Base-by-base conservation (phyloP, 2,888 invertebrate genomes). In the Pandemis cinnamomeana region DNA sequence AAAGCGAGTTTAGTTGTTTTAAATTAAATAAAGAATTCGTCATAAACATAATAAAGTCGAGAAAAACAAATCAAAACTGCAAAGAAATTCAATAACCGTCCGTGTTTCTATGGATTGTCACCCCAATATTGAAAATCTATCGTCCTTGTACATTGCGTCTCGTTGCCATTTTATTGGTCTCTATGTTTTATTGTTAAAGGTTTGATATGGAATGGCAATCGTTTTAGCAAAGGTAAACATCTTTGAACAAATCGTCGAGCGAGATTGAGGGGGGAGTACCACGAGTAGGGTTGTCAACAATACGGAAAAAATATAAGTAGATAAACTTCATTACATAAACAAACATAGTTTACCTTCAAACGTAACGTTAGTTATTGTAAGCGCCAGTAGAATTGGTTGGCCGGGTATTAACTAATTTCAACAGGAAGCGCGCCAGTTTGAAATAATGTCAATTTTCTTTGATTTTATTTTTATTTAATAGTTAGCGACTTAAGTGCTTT, bases 21-120 rank as follows among this genome's bases (percentile, higher is more conserved):
- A 51, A 51, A 51, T 51, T 1, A 58, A 27, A 27, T 5, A 27
- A n/a, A 5, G 27, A 8, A 71, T 67, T 71, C 61, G 60, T 46
- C 66, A 48, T 55, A 53, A 53, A 61, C 51, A 82, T 83, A 87
- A 86, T 85, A 86, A 86, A 84, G 79, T 80, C 81, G 88, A 89
- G 86, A 85, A 87, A 88, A 87, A 87, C 85, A 88, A 91, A 91
- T 90, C 86, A 90, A 92, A 91, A 91, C 89, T 89, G 88, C 87
- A 89, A 89, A 91, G 90, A 92, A 91, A 92, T 92, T 92, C 91
- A 92, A 92, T 92, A 92, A 92, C 87, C 86, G 86, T 88, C 87
- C 83, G 79, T 84, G 86, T 88, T 89, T 92, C 89, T 91, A 89
- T 88, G 86, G 86, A 88, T 90, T 91, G 91, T 91, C 91, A 89